Evolutionary conservation across 2,888 invertebrate species (phyloP).

Genomic region (Patella ulyssiponensis): DNA sequence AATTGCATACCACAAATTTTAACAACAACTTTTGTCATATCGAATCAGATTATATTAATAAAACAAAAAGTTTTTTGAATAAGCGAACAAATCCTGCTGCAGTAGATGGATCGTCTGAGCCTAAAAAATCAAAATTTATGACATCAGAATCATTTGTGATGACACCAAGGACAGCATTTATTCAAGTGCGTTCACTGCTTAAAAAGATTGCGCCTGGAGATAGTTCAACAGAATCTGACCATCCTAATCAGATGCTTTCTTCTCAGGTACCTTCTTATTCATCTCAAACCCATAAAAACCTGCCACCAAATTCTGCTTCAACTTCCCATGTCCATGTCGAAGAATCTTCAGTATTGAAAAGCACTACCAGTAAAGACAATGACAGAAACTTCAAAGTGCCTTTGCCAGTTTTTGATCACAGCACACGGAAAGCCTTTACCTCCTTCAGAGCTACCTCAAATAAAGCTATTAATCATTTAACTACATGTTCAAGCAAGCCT

Average conservation of each 20-base stretch:
- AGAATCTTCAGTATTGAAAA: not conserved
- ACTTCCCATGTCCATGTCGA: not conserved
- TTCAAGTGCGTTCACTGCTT: not conserved
- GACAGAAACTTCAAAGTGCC: not conserved
- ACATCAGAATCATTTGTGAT: constrained; percentile 6
- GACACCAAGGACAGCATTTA: constrained; percentile 1
- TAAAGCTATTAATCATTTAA: too few species aligned
- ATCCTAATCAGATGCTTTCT: too few species aligned
- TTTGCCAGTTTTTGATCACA: not conserved
- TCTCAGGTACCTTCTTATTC: not conserved
- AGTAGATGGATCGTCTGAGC: not conserved
- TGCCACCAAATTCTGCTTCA: too few species aligned
- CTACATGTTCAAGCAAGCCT: too few species aligned
- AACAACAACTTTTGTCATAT: not conserved
- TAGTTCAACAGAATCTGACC: too few species aligned
- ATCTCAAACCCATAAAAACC: not conserved
- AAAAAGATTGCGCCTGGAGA: not conserved
- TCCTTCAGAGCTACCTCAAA: too few species aligned
- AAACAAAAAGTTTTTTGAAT: not conserved
- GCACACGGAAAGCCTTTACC: too few species aligned
- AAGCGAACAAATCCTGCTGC: not conserved
- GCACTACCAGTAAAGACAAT: not conserved
- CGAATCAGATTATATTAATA: not conserved
- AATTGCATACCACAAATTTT: not conserved
- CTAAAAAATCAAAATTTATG: not conserved